Evolutionary conservation across 2,113 vertebrate genomes (phyloP).

Genomic region (Acanthisitta chloris): DNA sequence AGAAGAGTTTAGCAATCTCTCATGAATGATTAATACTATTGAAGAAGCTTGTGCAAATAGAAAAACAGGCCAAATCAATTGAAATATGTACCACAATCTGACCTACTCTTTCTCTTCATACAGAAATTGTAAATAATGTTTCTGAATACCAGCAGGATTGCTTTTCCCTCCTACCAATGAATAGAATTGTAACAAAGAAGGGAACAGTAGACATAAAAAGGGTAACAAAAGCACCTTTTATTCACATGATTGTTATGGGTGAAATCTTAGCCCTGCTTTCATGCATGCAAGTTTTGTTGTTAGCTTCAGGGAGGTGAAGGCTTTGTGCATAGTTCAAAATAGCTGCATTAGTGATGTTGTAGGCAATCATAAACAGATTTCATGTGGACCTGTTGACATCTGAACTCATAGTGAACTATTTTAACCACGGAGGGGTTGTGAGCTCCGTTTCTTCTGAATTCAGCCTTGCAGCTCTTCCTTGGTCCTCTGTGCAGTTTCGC

Average conservation of each 20-base stretch:
- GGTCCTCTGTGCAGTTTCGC: background rate
- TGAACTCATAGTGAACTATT: background rate
- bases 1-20: background rate
- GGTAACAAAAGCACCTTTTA: conserved; percentile 29
- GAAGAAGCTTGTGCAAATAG: background rate
- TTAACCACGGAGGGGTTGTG: rapidly evolving
- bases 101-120: background rate
- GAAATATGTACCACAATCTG: background rate
- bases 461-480: background rate
- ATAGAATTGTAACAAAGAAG: conserved; percentile 10
- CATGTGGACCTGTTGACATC: background rate
- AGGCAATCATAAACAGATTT: background rate
- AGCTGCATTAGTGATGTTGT: background rate
- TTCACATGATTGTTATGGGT: background rate
- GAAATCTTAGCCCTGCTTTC: background rate
- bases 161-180: conserved; percentile 16
- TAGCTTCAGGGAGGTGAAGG: background rate
- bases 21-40: conserved; percentile 17
- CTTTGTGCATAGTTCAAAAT: background rate
- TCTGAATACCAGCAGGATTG: conserved; percentile 4
- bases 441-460: background rate
- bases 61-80: background rate
- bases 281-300: background rate
- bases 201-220: background rate
- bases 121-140: conserved; percentile 44